phyloP scores from a whole-genome alignment of 2,888 invertebrate species.

The Hecatera dysodea region DNA sequence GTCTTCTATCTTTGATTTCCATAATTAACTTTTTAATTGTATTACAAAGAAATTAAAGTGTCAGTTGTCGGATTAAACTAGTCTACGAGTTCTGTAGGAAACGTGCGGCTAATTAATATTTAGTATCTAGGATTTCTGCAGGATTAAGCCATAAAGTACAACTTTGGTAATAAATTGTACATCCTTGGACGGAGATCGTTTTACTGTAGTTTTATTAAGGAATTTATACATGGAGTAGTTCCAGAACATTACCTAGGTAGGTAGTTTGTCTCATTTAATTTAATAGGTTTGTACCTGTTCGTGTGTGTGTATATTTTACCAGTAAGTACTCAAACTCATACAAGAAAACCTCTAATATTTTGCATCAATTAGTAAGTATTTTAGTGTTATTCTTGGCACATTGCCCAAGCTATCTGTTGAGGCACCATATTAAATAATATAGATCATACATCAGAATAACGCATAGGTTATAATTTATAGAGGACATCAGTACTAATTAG shows the following conservation, averaged over 20 bases:
- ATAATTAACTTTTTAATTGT: slow-evolving; percentile 53
- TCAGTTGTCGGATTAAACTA: slow-evolving; percentile 58
- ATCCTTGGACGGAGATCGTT: slow-evolving; percentile 1
- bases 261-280: neutral
- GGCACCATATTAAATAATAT: too few species aligned
- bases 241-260: neutral
- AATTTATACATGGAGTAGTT: neutral
- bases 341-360: too few species aligned
- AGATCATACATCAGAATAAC: too few species aligned
- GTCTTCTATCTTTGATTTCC: slow-evolving; percentile 1
- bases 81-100: slow-evolving; percentile 44
- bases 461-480: neutral
- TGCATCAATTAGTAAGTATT: too few species aligned
- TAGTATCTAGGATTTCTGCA: slow-evolving; percentile 48
- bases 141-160: slow-evolving; percentile 32
- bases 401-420: too few species aligned
- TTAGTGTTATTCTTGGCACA: too few species aligned
- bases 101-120: slow-evolving; percentile 55
- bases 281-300: too few species aligned
- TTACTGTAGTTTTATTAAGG: neutral
- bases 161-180: slow-evolving; percentile 39
- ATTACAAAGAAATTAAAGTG: slow-evolving; percentile 57
- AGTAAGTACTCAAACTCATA: too few species aligned
- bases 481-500: neutral
- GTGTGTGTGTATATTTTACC: too few species aligned